phyloP scores from a whole-genome alignment of 2,113 vertebrate genomes.

The Tenebrosternarchus preto region DNA sequence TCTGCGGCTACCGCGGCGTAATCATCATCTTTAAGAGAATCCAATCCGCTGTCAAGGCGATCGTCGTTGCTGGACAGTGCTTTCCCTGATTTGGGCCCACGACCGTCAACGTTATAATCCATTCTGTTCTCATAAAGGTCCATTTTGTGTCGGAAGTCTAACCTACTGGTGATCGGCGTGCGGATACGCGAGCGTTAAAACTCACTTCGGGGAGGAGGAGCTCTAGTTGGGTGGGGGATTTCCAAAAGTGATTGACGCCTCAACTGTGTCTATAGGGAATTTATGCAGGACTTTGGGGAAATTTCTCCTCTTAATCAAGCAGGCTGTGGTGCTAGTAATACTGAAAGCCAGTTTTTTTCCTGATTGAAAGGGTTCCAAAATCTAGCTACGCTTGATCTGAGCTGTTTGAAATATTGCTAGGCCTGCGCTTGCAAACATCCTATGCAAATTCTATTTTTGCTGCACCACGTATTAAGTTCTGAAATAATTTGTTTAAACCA shows the following conservation, averaged over 20 bases:
- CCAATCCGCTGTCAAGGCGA: constrained; percentile 90
- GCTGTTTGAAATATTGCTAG: too few relatives aligned
- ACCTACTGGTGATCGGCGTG: constrained; percentile 48
- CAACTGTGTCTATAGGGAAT: constrained; percentile 38
- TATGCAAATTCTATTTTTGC: too few relatives aligned
- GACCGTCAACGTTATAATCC: constrained; percentile 72
- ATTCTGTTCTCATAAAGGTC: constrained; percentile 66
- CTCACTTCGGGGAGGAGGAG: constrained; percentile 2
- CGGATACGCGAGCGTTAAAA: constrained; percentile 28
- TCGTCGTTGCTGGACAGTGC: constrained; percentile 74
- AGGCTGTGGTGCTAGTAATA: constrained; percentile 17
- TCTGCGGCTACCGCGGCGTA: constrained; percentile 82
- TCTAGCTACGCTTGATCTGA: constrained; percentile 3
- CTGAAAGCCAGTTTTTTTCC: constrained; percentile 11
- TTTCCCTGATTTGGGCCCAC: constrained; percentile 76
- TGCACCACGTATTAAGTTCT: too few relatives aligned
- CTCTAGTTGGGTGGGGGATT: constrained; percentile 74
- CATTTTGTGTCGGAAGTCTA: constrained; percentile 55
- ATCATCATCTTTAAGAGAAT: constrained; percentile 92
- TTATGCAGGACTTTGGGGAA: constrained; percentile 38
- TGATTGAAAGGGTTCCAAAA: constrained; percentile 35
- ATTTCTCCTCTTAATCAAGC: constrained; percentile 29
- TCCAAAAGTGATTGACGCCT: constrained; percentile 61
- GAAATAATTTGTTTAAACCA: too few relatives aligned
- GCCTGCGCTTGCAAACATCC: too few relatives aligned